Conservation (phyloP, 2,888 invertebrate genomes). For the Amphipoea oculea region DNA sequence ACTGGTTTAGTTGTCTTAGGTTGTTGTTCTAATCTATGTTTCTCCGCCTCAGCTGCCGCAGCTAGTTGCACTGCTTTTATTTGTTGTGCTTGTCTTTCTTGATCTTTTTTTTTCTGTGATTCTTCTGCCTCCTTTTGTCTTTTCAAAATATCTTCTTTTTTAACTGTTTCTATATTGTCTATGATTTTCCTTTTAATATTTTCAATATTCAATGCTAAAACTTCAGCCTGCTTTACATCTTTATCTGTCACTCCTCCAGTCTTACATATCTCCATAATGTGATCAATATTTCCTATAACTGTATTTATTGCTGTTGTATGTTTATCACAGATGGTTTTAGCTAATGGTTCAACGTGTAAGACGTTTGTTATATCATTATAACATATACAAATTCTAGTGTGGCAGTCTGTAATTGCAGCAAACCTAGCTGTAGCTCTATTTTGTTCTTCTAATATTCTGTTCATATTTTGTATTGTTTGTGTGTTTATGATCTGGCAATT, state of each 20-base stretch:
- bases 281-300: conserved; percentile 83
- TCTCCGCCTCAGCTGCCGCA: conserved; percentile 66
- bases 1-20: conserved; percentile 75
- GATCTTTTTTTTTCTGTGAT: conserved; percentile 73
- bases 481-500: conserved; percentile 82
- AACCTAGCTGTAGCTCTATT: conserved; percentile 85
- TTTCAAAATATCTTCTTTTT: conserved; percentile 73
- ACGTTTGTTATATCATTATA: conserved; percentile 89
- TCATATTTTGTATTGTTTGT: conserved; percentile 86
- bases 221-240: conserved; percentile 90
- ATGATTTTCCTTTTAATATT: conserved; percentile 85
- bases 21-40: conserved; percentile 64
- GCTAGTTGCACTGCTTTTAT: conserved; percentile 66
- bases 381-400: conserved; percentile 89
- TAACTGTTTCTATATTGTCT: conserved; percentile 78
- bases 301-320: conserved; percentile 82
- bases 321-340: conserved; percentile 84
- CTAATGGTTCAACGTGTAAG: conserved; percentile 83
- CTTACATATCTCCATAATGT: conserved; percentile 86
- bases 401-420: conserved; percentile 90
- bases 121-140: conserved; percentile 79
- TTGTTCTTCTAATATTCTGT: conserved; percentile 88
- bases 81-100: conserved; percentile 78
- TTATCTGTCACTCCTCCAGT: conserved; percentile 84
- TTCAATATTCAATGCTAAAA: conserved; percentile 86